A percentile compares a stretch with the other conserved stretches of the same genome.
Conservation (phyloP, 2,888 invertebrate species). For the Allacma fusca region DNA sequence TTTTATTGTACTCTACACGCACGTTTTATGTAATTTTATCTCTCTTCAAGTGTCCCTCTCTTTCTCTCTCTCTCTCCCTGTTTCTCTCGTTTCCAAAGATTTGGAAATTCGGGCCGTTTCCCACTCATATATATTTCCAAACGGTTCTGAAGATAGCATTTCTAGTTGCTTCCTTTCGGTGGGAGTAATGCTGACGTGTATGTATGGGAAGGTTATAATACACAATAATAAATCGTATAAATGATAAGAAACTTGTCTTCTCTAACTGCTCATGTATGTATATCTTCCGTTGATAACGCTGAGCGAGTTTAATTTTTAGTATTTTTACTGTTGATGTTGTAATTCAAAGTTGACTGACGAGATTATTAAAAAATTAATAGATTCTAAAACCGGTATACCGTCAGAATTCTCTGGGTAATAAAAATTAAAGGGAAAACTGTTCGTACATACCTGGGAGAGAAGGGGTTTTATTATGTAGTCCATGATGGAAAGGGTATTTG, state of each 20-base stretch:
- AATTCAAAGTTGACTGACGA: constrained; percentile 8
- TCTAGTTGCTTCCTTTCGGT: too few relatives aligned
- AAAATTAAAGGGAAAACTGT: background rate
- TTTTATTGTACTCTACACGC: constrained; percentile 19
- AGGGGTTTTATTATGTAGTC: background rate
- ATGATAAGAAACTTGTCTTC: too few relatives aligned
- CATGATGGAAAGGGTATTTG: too few relatives aligned
- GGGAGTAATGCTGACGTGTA: too few relatives aligned
- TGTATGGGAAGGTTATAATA: too few relatives aligned
- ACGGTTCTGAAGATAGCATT: too few relatives aligned
- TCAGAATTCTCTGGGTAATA: background rate
- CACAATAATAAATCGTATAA: too few relatives aligned
- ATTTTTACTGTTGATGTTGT: background rate
- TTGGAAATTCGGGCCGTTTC: too few relatives aligned
- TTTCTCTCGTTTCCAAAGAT: too few relatives aligned
- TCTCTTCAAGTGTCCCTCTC: constrained; percentile 2
- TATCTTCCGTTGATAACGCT: too few relatives aligned
- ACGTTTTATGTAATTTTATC: constrained; percentile 3
- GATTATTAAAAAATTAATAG: constrained; percentile 6
- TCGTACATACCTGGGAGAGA: background rate
- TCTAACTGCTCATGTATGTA: too few relatives aligned
- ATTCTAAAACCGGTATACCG: background rate
- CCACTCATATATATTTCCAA: too few relatives aligned
- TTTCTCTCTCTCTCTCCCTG: background rate
- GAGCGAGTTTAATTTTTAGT: background rate